Evolutionary conservation across 2,113 vertebrate species (phyloP).

Genomic region (Tretioscincus oriximinensis): DNA sequence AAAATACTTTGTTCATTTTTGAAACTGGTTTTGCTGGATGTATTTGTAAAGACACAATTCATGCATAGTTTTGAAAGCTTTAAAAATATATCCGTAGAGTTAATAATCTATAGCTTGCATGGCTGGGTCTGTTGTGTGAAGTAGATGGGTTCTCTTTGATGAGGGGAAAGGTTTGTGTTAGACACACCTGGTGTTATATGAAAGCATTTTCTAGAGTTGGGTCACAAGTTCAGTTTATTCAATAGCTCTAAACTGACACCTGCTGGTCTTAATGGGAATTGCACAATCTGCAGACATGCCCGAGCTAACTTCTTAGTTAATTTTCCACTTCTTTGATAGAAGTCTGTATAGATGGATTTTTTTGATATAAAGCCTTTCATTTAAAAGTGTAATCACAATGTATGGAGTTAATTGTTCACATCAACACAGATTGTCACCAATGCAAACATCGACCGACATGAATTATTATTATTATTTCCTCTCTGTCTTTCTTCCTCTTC

Average conservation of each 20-base stretch:
- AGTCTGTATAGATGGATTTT: neutral
- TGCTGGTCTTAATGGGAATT: conserved; percentile 56
- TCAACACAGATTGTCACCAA: neutral
- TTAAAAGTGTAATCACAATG: neutral
- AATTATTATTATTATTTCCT: no score
- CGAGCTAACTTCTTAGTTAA: neutral
- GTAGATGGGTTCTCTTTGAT: neutral
- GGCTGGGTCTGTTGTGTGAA: neutral
- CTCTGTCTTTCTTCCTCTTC: no score
- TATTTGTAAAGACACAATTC: no score
- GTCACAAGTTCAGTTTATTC: conserved; percentile 25
- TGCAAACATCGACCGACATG: no score
- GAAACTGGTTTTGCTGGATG: neutral
- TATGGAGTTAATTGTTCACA: neutral
- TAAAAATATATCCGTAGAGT: neutral
- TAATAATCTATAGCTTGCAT: neutral
- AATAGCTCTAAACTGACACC: conserved; percentile 64
- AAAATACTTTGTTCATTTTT: neutral
- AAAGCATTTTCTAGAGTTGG: conserved; percentile 14
- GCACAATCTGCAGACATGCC: neutral
- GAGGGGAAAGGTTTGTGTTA: neutral
- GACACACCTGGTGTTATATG: fast-evolving
- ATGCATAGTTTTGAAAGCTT: neutral
- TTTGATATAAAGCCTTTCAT: neutral
- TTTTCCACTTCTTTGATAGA: neutral